phyloP scores from a whole-genome alignment of 2,888 invertebrate species.

The Tenthredo distinguenda region DNA sequence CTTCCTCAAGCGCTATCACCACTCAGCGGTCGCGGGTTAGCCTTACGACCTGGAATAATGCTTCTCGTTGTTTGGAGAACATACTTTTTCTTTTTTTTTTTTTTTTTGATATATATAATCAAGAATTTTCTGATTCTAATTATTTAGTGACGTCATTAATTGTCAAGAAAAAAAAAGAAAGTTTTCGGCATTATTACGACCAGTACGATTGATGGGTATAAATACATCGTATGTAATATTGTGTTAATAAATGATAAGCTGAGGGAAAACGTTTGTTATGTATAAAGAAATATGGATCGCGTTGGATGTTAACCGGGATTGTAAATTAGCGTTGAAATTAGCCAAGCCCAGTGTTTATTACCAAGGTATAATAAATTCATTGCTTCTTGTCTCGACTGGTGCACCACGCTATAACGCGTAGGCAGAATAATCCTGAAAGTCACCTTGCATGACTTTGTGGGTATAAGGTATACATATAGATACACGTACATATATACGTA shows the following conservation, averaged over 20 bases:
- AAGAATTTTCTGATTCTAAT: background rate
- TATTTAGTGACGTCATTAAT: background rate
- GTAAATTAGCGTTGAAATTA: background rate
- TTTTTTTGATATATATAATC: too few species aligned
- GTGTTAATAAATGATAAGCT: background rate
- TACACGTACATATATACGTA: background rate
- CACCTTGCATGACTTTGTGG: slow-evolving; percentile 37
- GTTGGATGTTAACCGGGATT: background rate
- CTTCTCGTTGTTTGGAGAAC: background rate
- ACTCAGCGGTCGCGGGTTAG: background rate
- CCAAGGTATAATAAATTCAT: background rate
- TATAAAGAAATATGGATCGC: background rate
- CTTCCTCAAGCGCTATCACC: background rate
- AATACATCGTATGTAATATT: background rate
- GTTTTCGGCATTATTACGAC: too few species aligned
- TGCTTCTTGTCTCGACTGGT: background rate
- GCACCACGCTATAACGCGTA: background rate
- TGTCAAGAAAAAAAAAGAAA: too few species aligned
- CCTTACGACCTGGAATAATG: background rate
- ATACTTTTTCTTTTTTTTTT: background rate
- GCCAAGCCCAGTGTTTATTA: background rate
- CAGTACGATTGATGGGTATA: too few species aligned
- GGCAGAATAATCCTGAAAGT: slow-evolving; percentile 44
- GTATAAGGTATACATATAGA: background rate
- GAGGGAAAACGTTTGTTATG: background rate